Conservation (phyloP, 30 jellyfish, hydroid and myxozoan species). For the Cassiopea andromeda region DNA sequence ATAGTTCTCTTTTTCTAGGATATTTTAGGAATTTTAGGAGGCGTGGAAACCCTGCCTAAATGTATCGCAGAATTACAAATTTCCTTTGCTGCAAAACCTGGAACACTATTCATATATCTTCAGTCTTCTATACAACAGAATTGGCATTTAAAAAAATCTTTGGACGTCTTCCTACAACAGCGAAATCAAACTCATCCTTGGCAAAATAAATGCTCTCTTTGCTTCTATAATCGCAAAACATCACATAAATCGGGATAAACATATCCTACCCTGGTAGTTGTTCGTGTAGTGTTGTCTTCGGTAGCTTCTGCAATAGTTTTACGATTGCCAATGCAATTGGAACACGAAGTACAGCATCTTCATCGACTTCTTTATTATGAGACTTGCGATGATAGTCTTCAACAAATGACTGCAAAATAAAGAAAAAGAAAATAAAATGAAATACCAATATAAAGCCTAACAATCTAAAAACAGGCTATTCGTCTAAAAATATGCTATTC, state of each 20-base stretch:
- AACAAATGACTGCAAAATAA: constrained; percentile 72
- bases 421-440: background rate
- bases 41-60: too few relatives aligned
- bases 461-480: background rate
- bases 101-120: too few relatives aligned
- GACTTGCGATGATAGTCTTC: constrained; percentile 82
- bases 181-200: background rate
- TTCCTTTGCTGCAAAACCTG: too few relatives aligned
- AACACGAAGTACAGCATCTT: constrained; percentile 84
- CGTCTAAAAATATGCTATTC: too few relatives aligned
- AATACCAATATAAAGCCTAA: background rate
- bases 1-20: too few relatives aligned
- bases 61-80: too few relatives aligned
- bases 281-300: constrained; percentile 67
- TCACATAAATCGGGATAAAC: background rate
- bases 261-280: constrained; percentile 85
- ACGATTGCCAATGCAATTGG: constrained; percentile 93
- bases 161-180: background rate
- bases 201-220: background rate
- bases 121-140: too few relatives aligned
- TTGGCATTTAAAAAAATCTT: too few relatives aligned
- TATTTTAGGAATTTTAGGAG: too few relatives aligned
- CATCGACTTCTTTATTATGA: constrained; percentile 80
- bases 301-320: constrained; percentile 88
- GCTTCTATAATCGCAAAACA: background rate